Evolutionary conservation across 2,113 vertebrate species (phyloP).

Genomic region (Corythaixoides concolor): DNA sequence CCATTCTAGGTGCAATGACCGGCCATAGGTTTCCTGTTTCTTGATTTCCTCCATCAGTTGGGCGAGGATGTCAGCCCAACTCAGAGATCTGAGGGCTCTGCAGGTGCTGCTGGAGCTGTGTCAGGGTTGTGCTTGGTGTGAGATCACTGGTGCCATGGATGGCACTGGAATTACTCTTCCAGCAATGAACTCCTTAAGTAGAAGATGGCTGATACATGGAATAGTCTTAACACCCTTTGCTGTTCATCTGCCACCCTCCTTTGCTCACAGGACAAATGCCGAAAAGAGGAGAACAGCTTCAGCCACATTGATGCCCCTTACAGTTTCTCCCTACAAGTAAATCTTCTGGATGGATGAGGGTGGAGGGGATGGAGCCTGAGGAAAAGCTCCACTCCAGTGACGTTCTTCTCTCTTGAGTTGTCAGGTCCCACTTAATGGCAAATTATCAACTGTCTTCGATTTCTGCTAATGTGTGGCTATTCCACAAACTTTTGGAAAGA

Average conservation of each 20-base stretch:
- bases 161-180: background rate
- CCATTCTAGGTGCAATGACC: background rate
- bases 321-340: background rate
- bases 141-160: background rate
- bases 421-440: background rate
- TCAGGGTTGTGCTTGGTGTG: background rate
- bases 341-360: background rate
- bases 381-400: background rate
- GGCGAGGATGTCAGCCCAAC: background rate
- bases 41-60: background rate
- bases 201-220: background rate
- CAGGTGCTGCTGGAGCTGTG: background rate
- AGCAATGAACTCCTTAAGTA: background rate
- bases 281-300: background rate
- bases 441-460: background rate
- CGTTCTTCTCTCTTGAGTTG: background rate
- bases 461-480: background rate
- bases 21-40: background rate
- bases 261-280: background rate
- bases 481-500: background rate
- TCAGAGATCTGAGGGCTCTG: background rate
- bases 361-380: background rate
- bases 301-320: background rate
- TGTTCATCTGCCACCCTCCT: background rate
- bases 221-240: background rate